Evolutionary conservation across 2,113 vertebrate genomes (phyloP), one percentile per base, ranked within the genome.

Genomic region (Pangasianodon hypophthalmus): DNA sequence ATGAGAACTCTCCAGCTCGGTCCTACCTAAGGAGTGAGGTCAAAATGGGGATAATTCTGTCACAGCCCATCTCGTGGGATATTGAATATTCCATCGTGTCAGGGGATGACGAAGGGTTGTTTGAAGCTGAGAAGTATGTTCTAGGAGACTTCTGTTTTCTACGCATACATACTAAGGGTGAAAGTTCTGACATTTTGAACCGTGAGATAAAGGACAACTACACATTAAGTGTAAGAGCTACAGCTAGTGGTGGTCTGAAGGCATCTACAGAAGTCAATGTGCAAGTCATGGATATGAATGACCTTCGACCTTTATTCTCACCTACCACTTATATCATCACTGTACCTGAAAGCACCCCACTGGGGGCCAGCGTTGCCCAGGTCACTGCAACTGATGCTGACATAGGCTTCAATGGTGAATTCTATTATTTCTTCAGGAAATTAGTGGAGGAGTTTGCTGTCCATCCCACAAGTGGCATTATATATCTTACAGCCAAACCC

Each of bases 101-200:
- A 60, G 98, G 98, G 8, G 96, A 99, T 26, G 96, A 96, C 1
- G 97, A 99, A 89, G 97, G 97, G 44, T 96, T 99, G 90, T 99
- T 99, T 93, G 97, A 98, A 94, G 97, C 97, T 1, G 98, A 99
- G 84, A 97, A 97, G 89, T 97, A 97, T 87, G 91, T 97, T 85
- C 95, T 99, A 92, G 98, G 98, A 87, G 98, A 99, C 95, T 99
- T 99, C 92, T 98, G 98, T 94, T 99, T 99, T 91, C 96, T 99
- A 54, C 96, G 98, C 86, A 97, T 99, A 94, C 96, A 96, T 94
- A 99, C 98, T 82, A 98, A 97, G 92, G 97, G 98, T 64, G 98
- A 97, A 48, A 98, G 97, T 93, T 97, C 97, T 67, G 96, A 96
- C 90, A 98, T 96, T 90, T 88, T 99, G 80, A 99, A 99, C 89